These are phyloP conservation scores for Thalassophryne amazonica DNA, from an alignment of 2,797 vertebrate genomes.

Conservation along the genomic window DNA sequence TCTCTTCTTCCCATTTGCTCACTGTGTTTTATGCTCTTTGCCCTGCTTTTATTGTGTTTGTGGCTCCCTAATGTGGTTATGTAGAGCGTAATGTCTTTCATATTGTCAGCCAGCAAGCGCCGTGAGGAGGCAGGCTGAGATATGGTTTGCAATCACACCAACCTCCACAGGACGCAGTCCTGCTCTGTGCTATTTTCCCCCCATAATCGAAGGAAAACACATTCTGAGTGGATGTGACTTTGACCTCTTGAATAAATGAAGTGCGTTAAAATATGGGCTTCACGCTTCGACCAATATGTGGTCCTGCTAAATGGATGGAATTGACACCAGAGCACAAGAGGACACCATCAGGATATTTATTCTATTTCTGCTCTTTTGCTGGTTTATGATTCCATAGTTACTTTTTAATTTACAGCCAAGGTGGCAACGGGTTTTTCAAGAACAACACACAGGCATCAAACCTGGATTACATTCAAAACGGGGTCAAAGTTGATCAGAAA, in stretches of 20 bases:
- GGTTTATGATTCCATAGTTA: too few relatives aligned
- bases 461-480: too few relatives aligned
- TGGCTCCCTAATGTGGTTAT: slow-evolving; percentile 72
- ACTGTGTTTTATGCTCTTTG: slow-evolving; percentile 65
- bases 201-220: slow-evolving; percentile 62
- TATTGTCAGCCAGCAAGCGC: slow-evolving; percentile 57
- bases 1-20: slow-evolving; percentile 44
- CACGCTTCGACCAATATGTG: slow-evolving; percentile 6
- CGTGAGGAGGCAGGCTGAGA: slow-evolving; percentile 52
- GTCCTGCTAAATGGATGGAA: slow-evolving; percentile 21
- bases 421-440: not conserved
- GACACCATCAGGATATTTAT: not conserved
- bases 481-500: too few relatives aligned
- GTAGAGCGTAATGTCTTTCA: slow-evolving; percentile 65
- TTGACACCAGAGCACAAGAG: not conserved
- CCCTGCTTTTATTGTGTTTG: slow-evolving; percentile 64
- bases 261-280: slow-evolving; percentile 26
- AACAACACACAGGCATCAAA: not conserved
- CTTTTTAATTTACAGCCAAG: not conserved
- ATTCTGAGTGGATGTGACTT: slow-evolving; percentile 25
- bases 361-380: not conserved
- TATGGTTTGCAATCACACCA: slow-evolving; percentile 60
- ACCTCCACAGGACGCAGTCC: slow-evolving; percentile 47
- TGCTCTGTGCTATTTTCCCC: slow-evolving; percentile 37
- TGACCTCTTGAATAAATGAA: slow-evolving; percentile 51